Evolutionary conservation across 1,140 invertebrate species (phyloP).

Genomic region (Leucophenga varia): DNA sequence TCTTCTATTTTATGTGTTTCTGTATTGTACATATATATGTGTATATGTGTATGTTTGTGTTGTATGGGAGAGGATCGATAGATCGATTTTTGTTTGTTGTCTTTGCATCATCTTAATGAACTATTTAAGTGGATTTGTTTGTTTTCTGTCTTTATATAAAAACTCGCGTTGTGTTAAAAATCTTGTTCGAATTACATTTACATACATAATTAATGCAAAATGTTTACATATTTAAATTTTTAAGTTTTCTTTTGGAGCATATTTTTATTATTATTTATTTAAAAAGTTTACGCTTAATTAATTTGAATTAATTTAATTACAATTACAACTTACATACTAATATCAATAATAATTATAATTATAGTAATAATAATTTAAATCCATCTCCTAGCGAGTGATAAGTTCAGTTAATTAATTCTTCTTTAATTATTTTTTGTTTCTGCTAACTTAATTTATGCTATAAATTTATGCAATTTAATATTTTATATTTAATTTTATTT

Average conservation of each 20-base stretch:
- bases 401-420: slow-evolving; percentile 23
- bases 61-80: too few species aligned
- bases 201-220: slow-evolving; percentile 35
- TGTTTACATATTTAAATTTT: slow-evolving; percentile 28
- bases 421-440: slow-evolving; percentile 8
- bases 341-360: slow-evolving; percentile 18
- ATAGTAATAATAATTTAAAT: slow-evolving; percentile 26
- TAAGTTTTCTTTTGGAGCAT: too few species aligned
- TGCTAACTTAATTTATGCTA: slow-evolving; percentile 51
- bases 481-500: slow-evolving; percentile 32
- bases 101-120: slow-evolving; percentile 13
- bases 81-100: too few species aligned
- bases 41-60: slow-evolving; percentile 27
- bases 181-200: slow-evolving; percentile 50
- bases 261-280: too few species aligned
- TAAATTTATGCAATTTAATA: slow-evolving; percentile 37
- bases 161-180: slow-evolving; percentile 48
- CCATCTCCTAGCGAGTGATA: slow-evolving; percentile 30
- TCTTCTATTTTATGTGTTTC: slow-evolving; percentile 7
- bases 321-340: neutral
- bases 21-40: slow-evolving; percentile 17
- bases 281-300: too few species aligned
- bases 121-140: slow-evolving; percentile 37
- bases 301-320: too few species aligned
- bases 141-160: slow-evolving; percentile 25